These are phyloP conservation scores for Thymelicus lineola DNA, from an alignment of 2,888 invertebrate genomes.

Conservation along the genomic window DNA sequence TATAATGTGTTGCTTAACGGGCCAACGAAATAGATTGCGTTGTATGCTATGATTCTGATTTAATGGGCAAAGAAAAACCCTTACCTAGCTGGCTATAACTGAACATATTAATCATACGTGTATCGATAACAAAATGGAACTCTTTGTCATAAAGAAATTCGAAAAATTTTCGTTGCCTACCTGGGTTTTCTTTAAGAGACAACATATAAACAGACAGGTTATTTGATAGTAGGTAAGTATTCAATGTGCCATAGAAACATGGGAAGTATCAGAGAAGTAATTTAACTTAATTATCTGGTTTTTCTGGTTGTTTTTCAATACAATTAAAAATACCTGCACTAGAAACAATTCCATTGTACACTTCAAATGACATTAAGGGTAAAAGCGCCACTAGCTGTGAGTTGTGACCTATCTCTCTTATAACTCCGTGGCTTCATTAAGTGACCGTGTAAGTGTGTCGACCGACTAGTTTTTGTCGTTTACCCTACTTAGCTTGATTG, in stretches of 20 bases:
- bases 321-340: background rate
- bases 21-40: conserved; percentile 18
- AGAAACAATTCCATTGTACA: background rate
- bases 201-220: too few relatives aligned
- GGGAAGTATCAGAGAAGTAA: too few relatives aligned
- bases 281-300: too few relatives aligned
- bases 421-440: background rate
- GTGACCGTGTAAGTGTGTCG: background rate
- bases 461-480: background rate
- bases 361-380: background rate
- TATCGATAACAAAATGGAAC: too few relatives aligned
- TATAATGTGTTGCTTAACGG: conserved; percentile 24
- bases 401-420: background rate
- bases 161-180: too few relatives aligned
- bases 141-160: too few relatives aligned
- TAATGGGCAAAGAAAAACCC: too few relatives aligned
- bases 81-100: too few relatives aligned
- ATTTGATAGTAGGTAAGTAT: too few relatives aligned
- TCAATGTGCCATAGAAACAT: too few relatives aligned
- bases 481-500: conserved; percentile 6
- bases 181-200: too few relatives aligned
- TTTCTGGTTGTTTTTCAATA: background rate
- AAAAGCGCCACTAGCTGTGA: background rate
- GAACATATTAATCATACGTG: too few relatives aligned
- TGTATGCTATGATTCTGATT: background rate